A percentile compares a stretch with the other conserved stretches of the same genome.
Conservation (phyloP, 2,113 vertebrate species). For the Daphoenositta chrysoptera region DNA sequence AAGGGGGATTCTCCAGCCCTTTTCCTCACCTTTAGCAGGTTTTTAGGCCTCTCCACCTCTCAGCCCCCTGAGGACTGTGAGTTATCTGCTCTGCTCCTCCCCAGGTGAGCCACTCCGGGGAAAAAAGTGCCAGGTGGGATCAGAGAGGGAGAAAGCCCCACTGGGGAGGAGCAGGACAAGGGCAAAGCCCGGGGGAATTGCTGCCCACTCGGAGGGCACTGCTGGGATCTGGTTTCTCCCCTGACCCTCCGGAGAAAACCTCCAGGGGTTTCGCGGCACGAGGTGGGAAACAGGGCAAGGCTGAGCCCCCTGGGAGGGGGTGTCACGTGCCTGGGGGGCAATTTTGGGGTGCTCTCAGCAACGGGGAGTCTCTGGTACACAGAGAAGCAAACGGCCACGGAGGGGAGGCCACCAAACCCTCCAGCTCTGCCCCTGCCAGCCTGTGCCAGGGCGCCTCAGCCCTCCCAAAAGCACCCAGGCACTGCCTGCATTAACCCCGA, state of each 20-base stretch:
- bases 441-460: background rate
- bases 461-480: background rate
- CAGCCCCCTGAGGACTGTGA: background rate
- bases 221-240: background rate
- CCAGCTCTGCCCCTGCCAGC: background rate
- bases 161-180: background rate
- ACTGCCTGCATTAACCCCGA: background rate
- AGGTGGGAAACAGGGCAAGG: background rate
- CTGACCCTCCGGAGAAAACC: rapidly evolving
- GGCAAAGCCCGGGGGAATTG: background rate
- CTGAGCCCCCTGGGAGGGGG: background rate
- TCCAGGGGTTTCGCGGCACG: background rate
- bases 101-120: background rate
- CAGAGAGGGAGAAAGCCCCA: background rate
- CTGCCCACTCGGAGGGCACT: rapidly evolving
- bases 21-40: background rate
- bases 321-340: background rate
- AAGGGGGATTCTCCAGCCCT: background rate
- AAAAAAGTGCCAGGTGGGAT: background rate
- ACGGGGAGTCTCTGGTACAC: rapidly evolving
- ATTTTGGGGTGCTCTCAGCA: background rate
- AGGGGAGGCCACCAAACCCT: background rate
- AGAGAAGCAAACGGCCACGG: rapidly evolving
- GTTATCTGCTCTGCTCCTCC: background rate
- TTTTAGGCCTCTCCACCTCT: background rate